These are phyloP conservation scores for Pomatorhinus ruficollis DNA, from an alignment of 2,113 vertebrate species.

Conservation along the genomic window DNA sequence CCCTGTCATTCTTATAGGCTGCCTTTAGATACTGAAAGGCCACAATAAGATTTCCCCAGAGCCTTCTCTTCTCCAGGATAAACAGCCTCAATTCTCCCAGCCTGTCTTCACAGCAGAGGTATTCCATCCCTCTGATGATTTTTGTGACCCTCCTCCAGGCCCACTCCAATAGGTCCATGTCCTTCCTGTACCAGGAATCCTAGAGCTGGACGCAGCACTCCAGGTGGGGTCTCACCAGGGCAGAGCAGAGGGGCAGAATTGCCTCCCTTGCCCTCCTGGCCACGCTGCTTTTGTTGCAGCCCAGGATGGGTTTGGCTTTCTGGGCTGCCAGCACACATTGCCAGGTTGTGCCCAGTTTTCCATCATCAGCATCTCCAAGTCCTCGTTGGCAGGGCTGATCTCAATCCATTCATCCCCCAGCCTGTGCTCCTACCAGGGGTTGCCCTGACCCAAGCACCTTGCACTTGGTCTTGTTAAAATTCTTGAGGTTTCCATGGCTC, in stretches of 20 bases:
- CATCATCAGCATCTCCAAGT: neutral
- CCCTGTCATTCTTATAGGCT: neutral
- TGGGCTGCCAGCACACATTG: neutral
- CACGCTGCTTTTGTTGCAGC: neutral
- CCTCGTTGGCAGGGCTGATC: neutral
- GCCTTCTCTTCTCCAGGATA: neutral
- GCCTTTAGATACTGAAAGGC: neutral
- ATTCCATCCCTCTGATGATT: neutral
- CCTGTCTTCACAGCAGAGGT: neutral
- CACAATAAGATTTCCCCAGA: neutral
- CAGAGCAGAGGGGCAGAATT: neutral
- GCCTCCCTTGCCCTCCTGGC: neutral
- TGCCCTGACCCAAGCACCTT: neutral
- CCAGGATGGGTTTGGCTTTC: neutral
- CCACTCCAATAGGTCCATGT: neutral
- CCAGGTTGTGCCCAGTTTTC: neutral
- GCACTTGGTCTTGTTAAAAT: neutral
- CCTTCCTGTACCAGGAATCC: neutral
- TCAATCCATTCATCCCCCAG: neutral
- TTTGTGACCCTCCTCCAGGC: neutral
- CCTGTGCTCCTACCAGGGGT: neutral
- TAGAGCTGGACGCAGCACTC: neutral
- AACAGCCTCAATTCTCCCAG: neutral
- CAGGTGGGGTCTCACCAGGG: neutral
- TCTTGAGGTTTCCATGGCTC: neutral